Evolutionary conservation across 1,140 invertebrate genomes (phyloP).

Genomic region (Aphelenchoides avenae): DNA sequence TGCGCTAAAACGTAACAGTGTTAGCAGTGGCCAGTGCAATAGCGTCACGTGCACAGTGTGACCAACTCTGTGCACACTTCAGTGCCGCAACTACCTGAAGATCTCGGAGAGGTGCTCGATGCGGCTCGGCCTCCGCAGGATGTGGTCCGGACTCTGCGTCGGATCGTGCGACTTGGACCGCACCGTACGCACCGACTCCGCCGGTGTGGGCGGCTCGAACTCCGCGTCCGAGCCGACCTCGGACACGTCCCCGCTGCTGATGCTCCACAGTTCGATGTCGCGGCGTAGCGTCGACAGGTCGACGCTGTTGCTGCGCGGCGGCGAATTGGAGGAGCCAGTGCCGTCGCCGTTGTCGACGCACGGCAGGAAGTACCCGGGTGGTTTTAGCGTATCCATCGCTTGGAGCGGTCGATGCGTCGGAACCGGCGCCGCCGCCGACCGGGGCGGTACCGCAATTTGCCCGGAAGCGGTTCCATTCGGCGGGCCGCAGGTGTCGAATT

Average conservation of each 20-base stretch:
- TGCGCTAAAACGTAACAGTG: too few species aligned
- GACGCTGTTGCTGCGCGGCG: constrained; percentile 55
- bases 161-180: constrained; percentile 56
- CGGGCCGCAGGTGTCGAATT: too few species aligned
- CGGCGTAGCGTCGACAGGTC: constrained; percentile 55
- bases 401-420: too few species aligned
- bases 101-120: constrained; percentile 58
- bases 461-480: too few species aligned
- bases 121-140: constrained; percentile 49
- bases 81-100: constrained; percentile 56
- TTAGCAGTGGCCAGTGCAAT: too few species aligned
- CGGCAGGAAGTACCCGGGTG: constrained; percentile 29
- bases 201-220: constrained; percentile 44
- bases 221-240: constrained; percentile 40
- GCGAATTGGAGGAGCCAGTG: constrained; percentile 30
- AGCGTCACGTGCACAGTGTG: too few species aligned
- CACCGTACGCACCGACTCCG: constrained; percentile 44
- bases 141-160: constrained; percentile 37
- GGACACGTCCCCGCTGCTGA: constrained; percentile 45
- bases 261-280: constrained; percentile 56
- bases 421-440: too few species aligned
- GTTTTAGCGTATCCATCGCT: constrained; percentile 52
- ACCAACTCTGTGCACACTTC: too few species aligned
- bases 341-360: constrained; percentile 4
- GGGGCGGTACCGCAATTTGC: too few species aligned